Conservation (phyloP, 2,113 vertebrate species). For the Ptyas mucosa region DNA sequence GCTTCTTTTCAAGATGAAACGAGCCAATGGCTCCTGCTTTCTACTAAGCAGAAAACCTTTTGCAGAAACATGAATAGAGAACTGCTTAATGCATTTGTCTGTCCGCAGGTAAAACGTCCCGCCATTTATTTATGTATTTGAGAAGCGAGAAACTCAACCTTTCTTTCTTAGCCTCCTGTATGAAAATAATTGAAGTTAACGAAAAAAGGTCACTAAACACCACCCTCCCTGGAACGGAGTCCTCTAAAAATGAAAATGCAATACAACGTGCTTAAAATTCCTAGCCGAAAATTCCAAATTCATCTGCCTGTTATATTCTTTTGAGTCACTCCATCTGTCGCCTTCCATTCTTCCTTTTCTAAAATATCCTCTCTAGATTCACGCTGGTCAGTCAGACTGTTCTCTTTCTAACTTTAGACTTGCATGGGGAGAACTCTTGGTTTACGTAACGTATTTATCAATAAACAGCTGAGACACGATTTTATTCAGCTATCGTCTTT, state of each 20-base stretch:
- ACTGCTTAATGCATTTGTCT: background rate
- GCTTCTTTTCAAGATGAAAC: background rate
- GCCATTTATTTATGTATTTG: background rate
- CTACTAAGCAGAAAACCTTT: background rate
- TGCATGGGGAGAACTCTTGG: background rate
- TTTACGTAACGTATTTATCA: background rate
- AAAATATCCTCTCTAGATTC: background rate
- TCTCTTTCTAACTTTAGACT: background rate
- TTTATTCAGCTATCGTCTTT: background rate
- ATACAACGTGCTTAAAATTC: background rate
- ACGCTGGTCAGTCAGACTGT: background rate
- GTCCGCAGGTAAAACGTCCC: background rate
- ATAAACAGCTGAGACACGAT: background rate
- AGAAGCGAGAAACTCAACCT: background rate
- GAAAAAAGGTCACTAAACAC: background rate
- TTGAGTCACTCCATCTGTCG: background rate
- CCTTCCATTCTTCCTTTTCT: background rate
- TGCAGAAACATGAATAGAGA: background rate
- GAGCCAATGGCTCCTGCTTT: background rate
- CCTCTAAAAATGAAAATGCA: background rate
- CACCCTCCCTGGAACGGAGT: background rate
- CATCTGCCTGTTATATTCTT: background rate
- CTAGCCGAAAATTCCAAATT: background rate
- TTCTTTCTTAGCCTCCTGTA: background rate
- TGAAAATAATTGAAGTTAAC: background rate